phyloP scores from a whole-genome alignment of 2,113 vertebrate species.

The Phaethornis superciliosus region DNA sequence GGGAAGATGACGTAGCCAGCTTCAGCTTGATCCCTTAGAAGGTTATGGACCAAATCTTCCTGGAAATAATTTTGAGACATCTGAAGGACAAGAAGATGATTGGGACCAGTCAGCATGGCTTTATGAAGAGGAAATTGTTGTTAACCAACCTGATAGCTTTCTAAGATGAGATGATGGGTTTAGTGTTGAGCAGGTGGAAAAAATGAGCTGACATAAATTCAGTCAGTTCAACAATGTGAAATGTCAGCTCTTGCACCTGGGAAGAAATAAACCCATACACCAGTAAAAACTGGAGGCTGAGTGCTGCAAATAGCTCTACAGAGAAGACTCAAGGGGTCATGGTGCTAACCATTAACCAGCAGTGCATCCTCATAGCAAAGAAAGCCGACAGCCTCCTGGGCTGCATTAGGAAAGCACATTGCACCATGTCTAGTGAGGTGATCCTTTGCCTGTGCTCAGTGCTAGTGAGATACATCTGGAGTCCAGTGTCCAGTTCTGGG shows the following conservation, averaged over 20 bases:
- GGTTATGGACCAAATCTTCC: background rate
- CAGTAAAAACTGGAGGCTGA: background rate
- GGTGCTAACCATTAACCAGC: background rate
- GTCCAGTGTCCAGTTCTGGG: background rate
- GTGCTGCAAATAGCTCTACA: background rate
- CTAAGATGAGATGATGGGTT: background rate
- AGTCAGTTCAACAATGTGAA: background rate
- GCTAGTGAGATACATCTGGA: background rate
- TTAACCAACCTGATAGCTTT: no score
- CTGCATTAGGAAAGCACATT: background rate
- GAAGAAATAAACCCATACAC: background rate
- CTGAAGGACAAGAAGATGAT: background rate
- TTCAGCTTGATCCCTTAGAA: background rate
- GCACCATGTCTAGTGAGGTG: background rate
- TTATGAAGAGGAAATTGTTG: no score
- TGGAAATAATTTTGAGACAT: background rate
- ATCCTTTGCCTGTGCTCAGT: background rate
- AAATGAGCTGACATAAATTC: background rate
- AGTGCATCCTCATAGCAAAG: background rate
- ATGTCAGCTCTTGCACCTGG: background rate
- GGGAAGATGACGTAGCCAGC: background rate
- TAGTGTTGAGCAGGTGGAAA: background rate
- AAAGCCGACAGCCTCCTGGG: background rate
- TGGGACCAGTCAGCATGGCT: no score
- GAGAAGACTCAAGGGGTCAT: background rate